These are phyloP conservation scores for Marmota monax DNA, from an alignment of 2,113 vertebrate genomes.

Conservation along the genomic window DNA sequence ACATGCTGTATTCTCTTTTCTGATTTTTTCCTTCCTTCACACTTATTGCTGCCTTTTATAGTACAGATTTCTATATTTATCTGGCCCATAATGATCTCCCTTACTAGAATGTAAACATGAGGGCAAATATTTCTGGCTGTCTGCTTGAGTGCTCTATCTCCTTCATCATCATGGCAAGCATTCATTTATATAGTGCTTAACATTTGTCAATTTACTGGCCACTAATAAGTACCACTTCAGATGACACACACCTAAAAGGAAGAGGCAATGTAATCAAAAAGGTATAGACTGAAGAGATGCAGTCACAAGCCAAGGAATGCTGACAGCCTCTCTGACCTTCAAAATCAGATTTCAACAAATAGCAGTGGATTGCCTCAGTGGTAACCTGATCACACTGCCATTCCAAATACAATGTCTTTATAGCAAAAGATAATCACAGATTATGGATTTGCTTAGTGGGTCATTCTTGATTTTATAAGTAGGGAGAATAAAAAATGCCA, in stretches of 20 bases:
- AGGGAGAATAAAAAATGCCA: not conserved
- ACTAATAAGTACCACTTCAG: not conserved
- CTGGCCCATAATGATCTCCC: not conserved
- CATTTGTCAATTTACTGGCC: not conserved
- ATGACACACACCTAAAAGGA: not conserved
- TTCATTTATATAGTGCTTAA: not conserved
- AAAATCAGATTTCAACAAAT: not conserved
- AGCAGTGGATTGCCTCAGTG: not conserved
- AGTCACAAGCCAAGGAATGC: not conserved
- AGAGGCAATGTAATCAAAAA: not conserved
- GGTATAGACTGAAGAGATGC: not conserved
- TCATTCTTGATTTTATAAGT: not conserved
- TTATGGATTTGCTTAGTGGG: not conserved
- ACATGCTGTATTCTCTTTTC: not conserved
- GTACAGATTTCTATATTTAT: not conserved
- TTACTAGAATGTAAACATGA: not conserved
- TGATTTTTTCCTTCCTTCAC: not conserved
- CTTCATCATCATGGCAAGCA: not conserved
- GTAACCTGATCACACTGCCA: not conserved
- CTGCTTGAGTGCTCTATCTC: not conserved
- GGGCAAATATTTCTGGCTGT: not conserved
- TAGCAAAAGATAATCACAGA: not conserved
- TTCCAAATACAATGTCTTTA: not conserved
- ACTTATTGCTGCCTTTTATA: not conserved
- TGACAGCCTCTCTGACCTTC: not conserved